Base-by-base conservation (phyloP, 35 echinoderm and acorn worm genomes). In the Ptychodera flava region DNA sequence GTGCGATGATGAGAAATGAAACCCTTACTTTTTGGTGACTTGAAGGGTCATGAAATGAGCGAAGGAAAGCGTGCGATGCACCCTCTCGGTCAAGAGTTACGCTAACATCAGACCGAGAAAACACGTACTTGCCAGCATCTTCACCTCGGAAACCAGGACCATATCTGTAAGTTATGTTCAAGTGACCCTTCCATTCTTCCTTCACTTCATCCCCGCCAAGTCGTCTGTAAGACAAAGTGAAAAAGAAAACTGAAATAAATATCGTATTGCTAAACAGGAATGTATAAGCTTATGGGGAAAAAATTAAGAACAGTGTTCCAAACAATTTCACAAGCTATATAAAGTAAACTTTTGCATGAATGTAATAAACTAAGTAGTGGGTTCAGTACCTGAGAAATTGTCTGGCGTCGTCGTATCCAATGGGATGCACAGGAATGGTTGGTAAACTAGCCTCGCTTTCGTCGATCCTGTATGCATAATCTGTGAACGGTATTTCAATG, bases 371-470 rank as follows among this genome's bases (percentile, higher is more conserved):
- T 15, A 81, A 81, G 1, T 81, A 76, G 1, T 76, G 28, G 30
- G 0, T 28, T 34, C 29, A 86, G 79, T 87, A 97, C 94, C 83
- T 75, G n/a, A 97, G 79, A 38, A 97, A 77, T 28, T 32, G 38
- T 77, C 87, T 88, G 15, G 91, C 91, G 78, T 97, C 92, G 22
- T 93, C 89, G 81, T 97, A 93, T 28, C 94, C 94, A 35, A 97
- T 97, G 28, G 94, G 94, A 32, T 97, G 94, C 22, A 97, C 91
- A 33, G 94, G 94, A 35, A 97, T 97, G 30, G 36, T 88, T 29
- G 94, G 94, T 12, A 97, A 81, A 35, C 30, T 36, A 30, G 80
- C 83, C 53, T n/a, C n/a, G n/a, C n/a, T n/a, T n/a, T n/a, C n/a
- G n/a, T n/a, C n/a, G n/a, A n/a, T n/a, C n/a, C n/a, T n/a, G n/a